These are phyloP conservation scores for Drosophila peninsularis DNA, from an alignment of 2,888 invertebrate species.

Conservation along the genomic window DNA sequence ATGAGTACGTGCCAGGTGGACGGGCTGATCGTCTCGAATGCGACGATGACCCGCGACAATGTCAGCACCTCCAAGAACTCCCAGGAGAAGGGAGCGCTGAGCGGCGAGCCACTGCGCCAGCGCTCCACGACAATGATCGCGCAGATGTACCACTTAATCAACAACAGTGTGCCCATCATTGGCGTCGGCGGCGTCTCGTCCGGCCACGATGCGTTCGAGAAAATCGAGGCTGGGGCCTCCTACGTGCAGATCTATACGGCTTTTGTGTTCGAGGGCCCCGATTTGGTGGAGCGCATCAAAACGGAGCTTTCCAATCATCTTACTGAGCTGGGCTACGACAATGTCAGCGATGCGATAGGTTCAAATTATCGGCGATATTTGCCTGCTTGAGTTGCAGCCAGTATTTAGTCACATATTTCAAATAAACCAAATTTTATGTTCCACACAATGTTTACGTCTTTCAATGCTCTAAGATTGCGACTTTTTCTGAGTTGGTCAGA, in stretches of 20 bases:
- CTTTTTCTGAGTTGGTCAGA: too few relatives aligned
- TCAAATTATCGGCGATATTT: constrained; percentile 83
- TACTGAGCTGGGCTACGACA: constrained; percentile 88
- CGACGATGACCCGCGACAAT: constrained; percentile 90
- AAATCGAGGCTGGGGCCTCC: constrained; percentile 97
- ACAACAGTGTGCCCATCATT: constrained; percentile 93
- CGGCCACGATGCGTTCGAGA: constrained; percentile 96
- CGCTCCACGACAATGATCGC: constrained; percentile 94
- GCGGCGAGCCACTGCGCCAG: constrained; percentile 94
- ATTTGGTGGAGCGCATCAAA: constrained; percentile 92
- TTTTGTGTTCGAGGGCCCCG: constrained; percentile 93
- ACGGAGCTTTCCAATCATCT: constrained; percentile 91
- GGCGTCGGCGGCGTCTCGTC: constrained; percentile 98
- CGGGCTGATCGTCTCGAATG: constrained; percentile 97
- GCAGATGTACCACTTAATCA: constrained; percentile 93
- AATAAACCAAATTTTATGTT: constrained; percentile 1
- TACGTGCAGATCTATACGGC: constrained; percentile 96
- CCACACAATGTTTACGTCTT: too few relatives aligned
- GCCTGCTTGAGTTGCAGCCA: neutral
- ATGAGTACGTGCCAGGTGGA: constrained; percentile 89
- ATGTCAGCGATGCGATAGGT: constrained; percentile 91
- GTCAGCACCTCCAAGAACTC: constrained; percentile 86
- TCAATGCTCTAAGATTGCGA: too few relatives aligned
- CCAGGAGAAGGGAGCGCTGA: constrained; percentile 94
- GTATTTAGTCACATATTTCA: neutral